phyloP scores from a whole-genome alignment of 2,888 invertebrate species.

The Drosophila birchii region DNA sequence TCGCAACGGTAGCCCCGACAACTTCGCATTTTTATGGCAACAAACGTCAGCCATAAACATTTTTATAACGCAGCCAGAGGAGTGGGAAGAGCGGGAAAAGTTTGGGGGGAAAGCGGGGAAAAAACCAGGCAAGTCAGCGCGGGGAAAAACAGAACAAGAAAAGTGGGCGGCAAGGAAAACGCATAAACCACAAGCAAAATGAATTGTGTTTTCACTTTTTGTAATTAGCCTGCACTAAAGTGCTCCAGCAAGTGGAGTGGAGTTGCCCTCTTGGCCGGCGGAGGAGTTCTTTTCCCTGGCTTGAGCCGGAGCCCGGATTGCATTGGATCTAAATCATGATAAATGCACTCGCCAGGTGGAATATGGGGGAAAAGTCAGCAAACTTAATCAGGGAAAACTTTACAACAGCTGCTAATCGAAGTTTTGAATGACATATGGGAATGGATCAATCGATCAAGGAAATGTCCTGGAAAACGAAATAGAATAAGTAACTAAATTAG shows the following conservation, averaged over 20 bases:
- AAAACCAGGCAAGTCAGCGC: neutral
- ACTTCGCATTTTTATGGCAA: conserved; percentile 62
- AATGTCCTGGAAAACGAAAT: neutral
- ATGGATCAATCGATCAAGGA: conserved; percentile 12
- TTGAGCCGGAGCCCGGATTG: neutral
- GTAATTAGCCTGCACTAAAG: conserved; percentile 62
- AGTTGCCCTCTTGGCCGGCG: neutral
- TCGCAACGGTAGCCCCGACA: conserved; percentile 50
- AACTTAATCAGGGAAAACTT: conserved; percentile 35
- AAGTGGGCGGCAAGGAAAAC: conserved; percentile 31
- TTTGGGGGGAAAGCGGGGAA: neutral
- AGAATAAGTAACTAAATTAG: neutral
- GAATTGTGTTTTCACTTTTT: conserved; percentile 69
- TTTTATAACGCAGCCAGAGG: conserved; percentile 64
- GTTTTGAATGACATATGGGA: conserved; percentile 1
- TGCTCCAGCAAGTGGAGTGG: conserved; percentile 6
- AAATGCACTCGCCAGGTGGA: conserved; percentile 31
- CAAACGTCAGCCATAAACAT: conserved; percentile 69
- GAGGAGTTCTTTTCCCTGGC: neutral
- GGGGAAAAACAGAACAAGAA: neutral
- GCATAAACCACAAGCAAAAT: conserved; percentile 65
- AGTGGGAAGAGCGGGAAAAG: conserved; percentile 5
- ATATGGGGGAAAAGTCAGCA: neutral
- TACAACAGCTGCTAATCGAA: conserved; percentile 32
- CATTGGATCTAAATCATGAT: conserved; percentile 39